phyloP scores from a whole-genome alignment of 2,797 vertebrate species.

The Phylloscopus collybita region DNA sequence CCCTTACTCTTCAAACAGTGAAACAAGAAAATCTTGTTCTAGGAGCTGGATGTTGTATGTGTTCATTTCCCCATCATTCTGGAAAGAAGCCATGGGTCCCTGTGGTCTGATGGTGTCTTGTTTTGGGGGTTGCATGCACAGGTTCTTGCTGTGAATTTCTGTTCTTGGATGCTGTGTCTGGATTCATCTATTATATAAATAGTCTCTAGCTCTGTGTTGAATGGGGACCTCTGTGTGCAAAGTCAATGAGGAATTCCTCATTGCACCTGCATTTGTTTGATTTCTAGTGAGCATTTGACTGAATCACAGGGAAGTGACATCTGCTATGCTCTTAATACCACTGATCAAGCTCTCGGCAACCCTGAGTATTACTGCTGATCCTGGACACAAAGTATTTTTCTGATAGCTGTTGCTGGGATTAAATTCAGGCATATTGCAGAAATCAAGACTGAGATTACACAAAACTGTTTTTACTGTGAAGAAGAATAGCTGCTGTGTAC shows the following conservation, averaged over 20 bases:
- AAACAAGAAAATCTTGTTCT: neutral
- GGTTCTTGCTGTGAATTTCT: constrained; percentile 3
- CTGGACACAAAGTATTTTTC: neutral
- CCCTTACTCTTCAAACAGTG: neutral
- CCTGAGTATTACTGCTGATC: neutral
- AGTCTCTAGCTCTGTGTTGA: neutral
- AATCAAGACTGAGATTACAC: neutral
- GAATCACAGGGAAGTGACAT: neutral
- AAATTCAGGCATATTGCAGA: neutral
- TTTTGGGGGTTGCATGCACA: neutral
- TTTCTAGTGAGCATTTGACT: neutral
- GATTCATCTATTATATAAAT: neutral
- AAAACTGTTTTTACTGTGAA: neutral
- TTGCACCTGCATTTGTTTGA: neutral
- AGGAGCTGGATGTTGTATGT: neutral
- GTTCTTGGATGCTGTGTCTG: neutral
- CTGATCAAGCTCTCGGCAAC: neutral
- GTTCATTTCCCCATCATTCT: neutral
- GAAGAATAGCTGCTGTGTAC: neutral
- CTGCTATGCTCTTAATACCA: neutral
- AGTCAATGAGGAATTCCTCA: neutral
- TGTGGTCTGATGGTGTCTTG: fast-evolving
- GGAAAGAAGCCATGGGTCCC: neutral
- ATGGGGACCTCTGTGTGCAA: neutral
- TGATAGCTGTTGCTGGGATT: neutral